Conservation (phyloP, 2,888 invertebrate species). For the Schizotus pectinicornis region DNA sequence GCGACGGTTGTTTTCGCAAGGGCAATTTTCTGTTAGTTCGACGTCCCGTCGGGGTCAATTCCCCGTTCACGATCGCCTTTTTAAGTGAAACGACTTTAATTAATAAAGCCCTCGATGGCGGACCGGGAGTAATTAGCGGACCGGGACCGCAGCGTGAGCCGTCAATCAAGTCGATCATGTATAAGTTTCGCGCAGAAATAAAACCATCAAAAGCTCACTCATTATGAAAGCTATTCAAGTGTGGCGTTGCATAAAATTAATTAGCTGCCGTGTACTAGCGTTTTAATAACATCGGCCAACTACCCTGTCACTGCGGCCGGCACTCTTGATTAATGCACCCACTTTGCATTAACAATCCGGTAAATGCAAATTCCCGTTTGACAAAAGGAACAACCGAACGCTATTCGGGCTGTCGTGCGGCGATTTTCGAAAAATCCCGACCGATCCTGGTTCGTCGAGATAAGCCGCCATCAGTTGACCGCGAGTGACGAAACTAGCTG, state of each 20-base stretch:
- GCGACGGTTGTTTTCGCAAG: too few species aligned
- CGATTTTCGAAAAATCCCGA: background rate
- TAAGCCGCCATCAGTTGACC: conserved; percentile 24
- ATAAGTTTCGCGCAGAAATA: conserved; percentile 43
- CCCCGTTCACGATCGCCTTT: conserved; percentile 3
- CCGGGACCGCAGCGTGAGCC: conserved; percentile 41
- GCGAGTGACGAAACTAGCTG: conserved; percentile 14
- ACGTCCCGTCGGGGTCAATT: background rate
- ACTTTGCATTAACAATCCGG: conserved; percentile 59
- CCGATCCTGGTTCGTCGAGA: conserved; percentile 16
- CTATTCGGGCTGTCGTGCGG: conserved; percentile 2
- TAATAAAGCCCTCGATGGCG: conserved; percentile 25
- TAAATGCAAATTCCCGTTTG: conserved; percentile 53
- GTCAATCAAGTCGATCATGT: conserved; percentile 48
- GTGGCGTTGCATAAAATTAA: conserved; percentile 61
- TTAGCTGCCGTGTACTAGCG: conserved; percentile 57
- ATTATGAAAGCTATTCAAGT: conserved; percentile 58
- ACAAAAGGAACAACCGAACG: conserved; percentile 39
- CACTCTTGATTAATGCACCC: conserved; percentile 58
- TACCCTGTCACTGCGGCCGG: conserved; percentile 54
- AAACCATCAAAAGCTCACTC: conserved; percentile 54
- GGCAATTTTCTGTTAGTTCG: too few species aligned
- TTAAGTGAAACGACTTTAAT: conserved; percentile 21
- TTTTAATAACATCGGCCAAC: conserved; percentile 56
- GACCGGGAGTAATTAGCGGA: conserved; percentile 38